Evolutionary conservation across 2,113 vertebrate species (phyloP).

Genomic region (Rhombomys opimus): DNA sequence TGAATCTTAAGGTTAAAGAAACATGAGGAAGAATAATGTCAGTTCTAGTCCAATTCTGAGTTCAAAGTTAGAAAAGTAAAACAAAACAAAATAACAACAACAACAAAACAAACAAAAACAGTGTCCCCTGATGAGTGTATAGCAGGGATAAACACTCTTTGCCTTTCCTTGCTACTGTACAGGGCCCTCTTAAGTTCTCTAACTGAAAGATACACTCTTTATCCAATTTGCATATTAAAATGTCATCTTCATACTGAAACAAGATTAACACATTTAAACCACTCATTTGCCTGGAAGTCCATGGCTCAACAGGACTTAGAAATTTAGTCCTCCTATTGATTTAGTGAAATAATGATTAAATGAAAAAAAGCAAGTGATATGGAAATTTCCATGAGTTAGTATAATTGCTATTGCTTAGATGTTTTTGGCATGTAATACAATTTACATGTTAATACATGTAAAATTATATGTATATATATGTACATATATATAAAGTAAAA

Average conservation of each 20-base stretch:
- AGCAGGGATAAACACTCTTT: not conserved
- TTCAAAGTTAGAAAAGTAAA: not conserved
- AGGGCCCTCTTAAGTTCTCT: not conserved
- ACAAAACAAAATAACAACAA: no score
- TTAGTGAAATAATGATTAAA: not conserved
- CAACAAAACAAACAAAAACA: not conserved
- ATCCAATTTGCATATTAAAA: not conserved
- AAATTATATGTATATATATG: not conserved
- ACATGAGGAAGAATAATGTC: not conserved
- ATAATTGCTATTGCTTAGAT: not conserved
- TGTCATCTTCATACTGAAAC: not conserved
- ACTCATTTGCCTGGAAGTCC: fast-evolving
- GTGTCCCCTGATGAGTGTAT: not conserved
- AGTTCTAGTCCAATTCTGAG: not conserved
- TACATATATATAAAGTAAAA: no score
- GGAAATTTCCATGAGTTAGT: not conserved
- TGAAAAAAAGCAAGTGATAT: not conserved
- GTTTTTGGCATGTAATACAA: no score
- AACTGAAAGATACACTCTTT: not conserved
- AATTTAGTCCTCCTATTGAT: not conserved
- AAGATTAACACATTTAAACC: not conserved
- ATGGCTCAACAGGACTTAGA: not conserved
- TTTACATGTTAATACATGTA: not conserved
- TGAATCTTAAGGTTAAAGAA: not conserved
- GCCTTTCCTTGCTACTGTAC: not conserved